Conservation (phyloP, 2,113 vertebrate species). For the Aix galericulata region DNA sequence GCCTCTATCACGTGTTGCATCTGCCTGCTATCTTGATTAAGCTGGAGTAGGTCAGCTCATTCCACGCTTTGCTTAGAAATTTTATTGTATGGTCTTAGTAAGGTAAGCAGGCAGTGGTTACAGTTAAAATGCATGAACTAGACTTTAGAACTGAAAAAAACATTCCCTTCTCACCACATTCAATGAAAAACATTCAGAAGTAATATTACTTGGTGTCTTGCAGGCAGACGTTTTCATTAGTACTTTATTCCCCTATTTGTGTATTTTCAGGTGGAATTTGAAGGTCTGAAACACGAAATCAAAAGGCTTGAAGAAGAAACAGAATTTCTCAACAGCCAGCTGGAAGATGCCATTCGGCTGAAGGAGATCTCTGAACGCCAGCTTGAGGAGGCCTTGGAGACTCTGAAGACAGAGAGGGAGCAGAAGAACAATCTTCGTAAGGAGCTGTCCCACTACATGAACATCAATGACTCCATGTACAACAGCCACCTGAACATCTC, state of each 20-base stretch:
- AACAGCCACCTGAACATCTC: constrained; percentile 90
- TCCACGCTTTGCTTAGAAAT: neutral
- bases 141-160: neutral
- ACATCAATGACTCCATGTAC: constrained; percentile 92
- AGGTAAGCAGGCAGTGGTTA: neutral
- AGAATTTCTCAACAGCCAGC: constrained; percentile 92
- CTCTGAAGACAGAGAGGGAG: constrained; percentile 93
- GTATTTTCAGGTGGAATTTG: constrained; percentile 90
- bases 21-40: neutral
- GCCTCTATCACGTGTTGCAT: neutral
- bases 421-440: constrained; percentile 95
- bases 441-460: constrained; percentile 97
- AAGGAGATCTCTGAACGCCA: constrained; percentile 96
- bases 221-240: neutral
- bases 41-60: neutral
- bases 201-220: neutral
- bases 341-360: constrained; percentile 93
- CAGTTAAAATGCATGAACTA: neutral
- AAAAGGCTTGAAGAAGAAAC: constrained; percentile 94
- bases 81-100: neutral
- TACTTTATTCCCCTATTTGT: neutral
- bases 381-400: constrained; percentile 93
- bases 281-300: constrained; percentile 97
- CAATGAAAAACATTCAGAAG: neutral
- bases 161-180: neutral